A percentile compares a stretch with the other conserved stretches of the same genome.
phyloP scores from a whole-genome alignment of 2,797 vertebrate genomes.

The Pelochelys cantorii region DNA sequence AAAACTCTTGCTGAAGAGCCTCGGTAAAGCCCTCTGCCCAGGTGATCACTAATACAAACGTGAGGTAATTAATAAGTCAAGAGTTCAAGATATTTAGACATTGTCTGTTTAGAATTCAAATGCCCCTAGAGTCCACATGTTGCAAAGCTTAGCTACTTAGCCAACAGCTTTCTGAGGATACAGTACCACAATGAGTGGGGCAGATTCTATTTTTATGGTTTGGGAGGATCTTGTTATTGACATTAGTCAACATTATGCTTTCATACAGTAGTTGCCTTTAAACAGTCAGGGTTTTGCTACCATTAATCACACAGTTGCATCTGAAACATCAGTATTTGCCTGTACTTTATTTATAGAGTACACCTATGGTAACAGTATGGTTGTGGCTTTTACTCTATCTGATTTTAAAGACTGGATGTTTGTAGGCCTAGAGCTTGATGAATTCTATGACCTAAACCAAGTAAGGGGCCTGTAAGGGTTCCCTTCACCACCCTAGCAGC shows the following conservation, averaged over 20 bases:
- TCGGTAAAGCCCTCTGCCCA: constrained; percentile 5
- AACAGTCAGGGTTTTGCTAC: not conserved
- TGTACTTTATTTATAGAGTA: not conserved
- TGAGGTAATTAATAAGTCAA: not conserved
- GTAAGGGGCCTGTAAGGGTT: not conserved
- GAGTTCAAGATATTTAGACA: not conserved
- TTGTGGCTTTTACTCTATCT: not conserved
- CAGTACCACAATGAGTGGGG: not conserved
- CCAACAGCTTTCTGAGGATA: rapidly evolving
- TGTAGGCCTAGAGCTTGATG: not conserved
- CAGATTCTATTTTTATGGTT: not conserved
- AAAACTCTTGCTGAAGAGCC: constrained; percentile 7
- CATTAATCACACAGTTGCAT: not conserved
- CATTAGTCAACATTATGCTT: not conserved
- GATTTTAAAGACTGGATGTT: not conserved
- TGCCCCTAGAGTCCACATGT: not conserved
- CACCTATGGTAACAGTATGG: not conserved
- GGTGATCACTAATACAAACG: not conserved
- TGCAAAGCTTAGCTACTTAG: not conserved
- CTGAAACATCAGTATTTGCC: not conserved
- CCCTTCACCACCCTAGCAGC: not conserved
- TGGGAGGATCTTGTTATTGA: not conserved
- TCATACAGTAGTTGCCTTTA: rapidly evolving
- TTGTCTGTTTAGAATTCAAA: not conserved
- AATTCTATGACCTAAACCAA: not conserved